Percentiles rank a stretch among this genome's conserved stretches.
Evolutionary conservation across 2,888 invertebrate species (phyloP).

Genomic region (Eueremaeus valkanovi): DNA sequence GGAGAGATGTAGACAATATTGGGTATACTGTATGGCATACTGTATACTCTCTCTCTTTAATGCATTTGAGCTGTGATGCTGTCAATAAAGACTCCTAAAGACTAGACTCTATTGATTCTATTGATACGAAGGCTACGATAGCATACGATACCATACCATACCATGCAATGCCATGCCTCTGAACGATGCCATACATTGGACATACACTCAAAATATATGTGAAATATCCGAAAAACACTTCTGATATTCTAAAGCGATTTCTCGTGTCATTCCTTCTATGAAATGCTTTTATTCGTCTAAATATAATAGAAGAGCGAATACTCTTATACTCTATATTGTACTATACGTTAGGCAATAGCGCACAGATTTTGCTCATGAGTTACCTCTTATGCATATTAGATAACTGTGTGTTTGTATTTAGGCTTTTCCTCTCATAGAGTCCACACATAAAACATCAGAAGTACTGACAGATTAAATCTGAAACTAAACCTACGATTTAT

Average conservation of each 20-base stretch:
- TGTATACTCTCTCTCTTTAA: background rate
- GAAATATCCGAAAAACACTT: slow-evolving; percentile 7
- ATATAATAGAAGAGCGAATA: slow-evolving; percentile 9
- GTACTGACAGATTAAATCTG: slow-evolving; percentile 13
- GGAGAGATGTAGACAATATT: slow-evolving; percentile 14
- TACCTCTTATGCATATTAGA: slow-evolving; percentile 31
- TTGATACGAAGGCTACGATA: background rate
- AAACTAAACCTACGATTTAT: slow-evolving; percentile 20
- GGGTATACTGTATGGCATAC: no score
- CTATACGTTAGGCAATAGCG: background rate
- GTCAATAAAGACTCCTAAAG: background rate
- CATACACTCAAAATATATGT: background rate
- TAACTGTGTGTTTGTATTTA: slow-evolving; percentile 29
- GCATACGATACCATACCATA: no score
- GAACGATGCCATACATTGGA: no score
- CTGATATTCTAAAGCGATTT: slow-evolving; percentile 23
- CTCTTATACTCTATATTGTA: background rate
- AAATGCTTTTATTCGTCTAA: background rate
- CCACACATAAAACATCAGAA: slow-evolving; percentile 14
- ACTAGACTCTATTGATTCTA: slow-evolving; percentile 3
- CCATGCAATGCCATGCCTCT: no score
- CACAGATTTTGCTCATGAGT: slow-evolving; percentile 18
- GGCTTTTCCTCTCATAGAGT: slow-evolving; percentile 7
- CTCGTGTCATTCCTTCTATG: slow-evolving; percentile 13
- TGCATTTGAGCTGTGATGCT: slow-evolving; percentile 26